phyloP scores from a whole-genome alignment of 2,888 invertebrate genomes.

The Amorpha juglandis region DNA sequence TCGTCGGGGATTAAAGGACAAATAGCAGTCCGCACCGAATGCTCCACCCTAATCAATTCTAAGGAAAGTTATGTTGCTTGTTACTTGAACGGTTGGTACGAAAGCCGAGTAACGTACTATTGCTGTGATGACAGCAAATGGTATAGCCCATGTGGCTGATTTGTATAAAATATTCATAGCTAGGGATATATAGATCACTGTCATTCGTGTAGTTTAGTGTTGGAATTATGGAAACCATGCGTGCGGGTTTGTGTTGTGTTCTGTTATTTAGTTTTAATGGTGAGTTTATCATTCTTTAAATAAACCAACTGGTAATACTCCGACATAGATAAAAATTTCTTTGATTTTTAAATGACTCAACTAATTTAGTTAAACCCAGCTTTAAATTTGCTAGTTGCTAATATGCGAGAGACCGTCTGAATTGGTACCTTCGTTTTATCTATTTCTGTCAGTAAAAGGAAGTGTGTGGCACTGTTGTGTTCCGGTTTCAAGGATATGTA shows the following conservation, averaged over 20 bases:
- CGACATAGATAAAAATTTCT: too few species aligned
- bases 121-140: constrained; percentile 6
- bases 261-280: background rate
- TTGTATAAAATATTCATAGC: constrained; percentile 27
- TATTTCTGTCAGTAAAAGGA: too few species aligned
- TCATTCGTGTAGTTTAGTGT: background rate
- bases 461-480: too few species aligned
- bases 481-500: too few species aligned
- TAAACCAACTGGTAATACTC: too few species aligned
- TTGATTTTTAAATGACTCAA: too few species aligned
- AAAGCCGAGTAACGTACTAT: background rate
- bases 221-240: constrained; percentile 9
- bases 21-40: constrained; percentile 3
- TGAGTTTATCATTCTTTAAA: background rate
- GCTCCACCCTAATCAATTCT: background rate
- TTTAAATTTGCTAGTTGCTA: too few species aligned
- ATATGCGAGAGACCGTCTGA: too few species aligned
- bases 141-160: constrained; percentile 29
- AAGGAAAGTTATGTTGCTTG: constrained; percentile 4
- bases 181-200: constrained; percentile 7
- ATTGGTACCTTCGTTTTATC: too few species aligned
- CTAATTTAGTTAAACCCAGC: too few species aligned
- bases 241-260: constrained; percentile 14
- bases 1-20: too few species aligned
- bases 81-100: background rate